These are phyloP conservation scores for Coenonympha arcania DNA, from an alignment of 2,888 invertebrate species.

Conservation along the genomic window DNA sequence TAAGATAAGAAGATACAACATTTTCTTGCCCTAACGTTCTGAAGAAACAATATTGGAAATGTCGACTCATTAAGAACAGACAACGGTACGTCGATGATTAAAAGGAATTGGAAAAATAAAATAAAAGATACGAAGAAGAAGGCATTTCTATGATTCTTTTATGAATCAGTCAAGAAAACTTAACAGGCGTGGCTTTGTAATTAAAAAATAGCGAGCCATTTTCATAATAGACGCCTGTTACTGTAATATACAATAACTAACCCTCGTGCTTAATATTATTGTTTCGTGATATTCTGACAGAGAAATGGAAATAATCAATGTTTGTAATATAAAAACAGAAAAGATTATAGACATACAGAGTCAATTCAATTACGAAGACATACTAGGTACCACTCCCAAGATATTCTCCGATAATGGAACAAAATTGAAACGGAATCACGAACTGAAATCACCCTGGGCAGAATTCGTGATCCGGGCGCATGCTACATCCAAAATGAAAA, in stretches of 20 bases:
- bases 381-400: neutral
- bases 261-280: no score
- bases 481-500: slow-evolving; percentile 22
- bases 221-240: no score
- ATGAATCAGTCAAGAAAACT: neutral
- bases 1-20: neutral
- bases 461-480: slow-evolving; percentile 22
- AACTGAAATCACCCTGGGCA: slow-evolving; percentile 23
- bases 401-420: slow-evolving; percentile 5
- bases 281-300: no score
- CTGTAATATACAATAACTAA: no score
- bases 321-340: neutral
- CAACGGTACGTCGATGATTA: neutral
- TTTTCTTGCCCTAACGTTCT: neutral
- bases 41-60: neutral
- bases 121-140: neutral
- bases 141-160: neutral
- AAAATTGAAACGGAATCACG: slow-evolving; percentile 24
- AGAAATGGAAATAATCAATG: no score
- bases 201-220: neutral
- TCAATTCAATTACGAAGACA: slow-evolving; percentile 1
- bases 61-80: neutral
- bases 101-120: neutral
- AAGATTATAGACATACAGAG: neutral
- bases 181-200: neutral